Evolutionary conservation across 2,888 invertebrate species (phyloP), one percentile per base, ranked within the genome.

Genomic region (Chalcosyrphus nemorum): DNA sequence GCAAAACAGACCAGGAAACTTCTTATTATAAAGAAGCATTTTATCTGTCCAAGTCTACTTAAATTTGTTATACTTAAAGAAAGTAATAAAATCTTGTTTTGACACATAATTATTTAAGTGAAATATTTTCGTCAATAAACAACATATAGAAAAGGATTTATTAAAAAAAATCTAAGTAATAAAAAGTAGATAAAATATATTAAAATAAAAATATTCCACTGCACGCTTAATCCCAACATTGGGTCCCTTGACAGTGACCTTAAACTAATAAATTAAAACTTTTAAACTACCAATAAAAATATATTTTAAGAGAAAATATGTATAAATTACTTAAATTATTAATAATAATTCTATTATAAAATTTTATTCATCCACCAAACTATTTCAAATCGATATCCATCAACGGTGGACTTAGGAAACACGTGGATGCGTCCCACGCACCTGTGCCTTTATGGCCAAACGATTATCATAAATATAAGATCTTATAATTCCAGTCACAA

Each of bases 81-180:
- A 47, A 24, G 50, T 29, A 15, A 65, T 65, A 50, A 65, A 50
- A 15, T 65, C n/a, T 38, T 38, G 15, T 50, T 65, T 50, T 65
- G 50, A 65, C 50, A 15, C 2, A 35, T 21, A 38, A 15, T 35
- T 50, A 24, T 15, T 52, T 29, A 29, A 2, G 2, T 29, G 13
- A 52, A 15, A 61, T 7, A 59, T 45, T 29, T 9, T 21, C 6
- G 13, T 15, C 9, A 19, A 45, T 45, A 45, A 19, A 45, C 17
- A 45, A 45, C 1, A 19, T 45, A 9, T 11, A 45, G 5, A 9
- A 45, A 19, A 45, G 7, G 3, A 43, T 17, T 17, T 43, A 43
- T 13, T n/a, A n/a, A n/a, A n/a, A n/a, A n/a, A 43, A 17, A 17
- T 17, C 17, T 9, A 29, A 43, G 11, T 15, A 1, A 43, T 4